Evolutionary conservation across 1,140 invertebrate species (phyloP), one percentile per base, ranked within the genome.

Genomic region (Mamestra configurata): DNA sequence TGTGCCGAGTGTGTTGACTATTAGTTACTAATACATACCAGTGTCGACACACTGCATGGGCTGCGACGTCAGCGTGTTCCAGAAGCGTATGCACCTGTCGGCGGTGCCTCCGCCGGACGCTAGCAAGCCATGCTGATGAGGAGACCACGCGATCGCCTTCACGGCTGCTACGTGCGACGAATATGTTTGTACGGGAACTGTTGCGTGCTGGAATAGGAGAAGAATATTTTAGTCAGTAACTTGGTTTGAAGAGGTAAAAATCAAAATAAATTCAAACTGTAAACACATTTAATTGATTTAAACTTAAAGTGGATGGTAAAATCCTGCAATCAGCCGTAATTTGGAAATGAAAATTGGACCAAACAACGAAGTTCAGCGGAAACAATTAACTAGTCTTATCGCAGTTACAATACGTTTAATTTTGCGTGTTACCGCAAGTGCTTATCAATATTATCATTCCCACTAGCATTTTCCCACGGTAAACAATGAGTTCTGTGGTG

Each of bases 101-200:
- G 99, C 99, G 0, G 99, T 99, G 20, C 99, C 99, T 35, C 99
- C 99, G 49, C 99, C 99, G 79, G 98, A 99, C 0, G 99, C 99
- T 57, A 99, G 95, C 46, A 99, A 95, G 0, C 99, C 99, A 94
- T 99, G 99, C 95, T 99, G 99, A 95, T 99, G 99, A 0, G 99
- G 99, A 4, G 99, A 99, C 99, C 99, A 99, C 4, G 99, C 99
- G 86, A 99, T 99, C 0, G 99, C 99, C 96, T 99, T 99, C 0
- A 99, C 99, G 0, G 99, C 99, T 0, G 99, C 99, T 87, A 99
- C 96, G 95, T 99, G 99, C 86, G 99, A 98, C 0, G 98, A 98
- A 92, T 99, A 99, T 0, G 98, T 99, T 93, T 99, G 99, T 49
- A 99, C 97, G 0, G 99, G 98, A 11, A 97, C 96, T 1, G 97